Percentiles rank a stretch among this genome's conserved stretches.
Conservation (phyloP, 2,797 vertebrate species). For the Mus caroli region DNA sequence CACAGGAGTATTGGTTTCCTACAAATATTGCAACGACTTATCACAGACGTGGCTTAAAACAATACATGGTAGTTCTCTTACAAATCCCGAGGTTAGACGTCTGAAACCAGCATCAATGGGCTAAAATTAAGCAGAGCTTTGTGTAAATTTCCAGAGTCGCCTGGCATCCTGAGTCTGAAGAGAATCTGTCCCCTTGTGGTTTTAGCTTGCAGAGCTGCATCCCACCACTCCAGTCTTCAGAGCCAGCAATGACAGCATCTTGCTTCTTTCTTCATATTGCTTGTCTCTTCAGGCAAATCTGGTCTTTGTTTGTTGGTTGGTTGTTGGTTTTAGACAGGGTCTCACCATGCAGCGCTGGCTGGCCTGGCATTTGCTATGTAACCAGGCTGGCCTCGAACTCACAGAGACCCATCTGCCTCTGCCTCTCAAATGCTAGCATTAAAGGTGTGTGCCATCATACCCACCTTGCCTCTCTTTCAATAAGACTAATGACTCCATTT, state of each 20-base stretch:
- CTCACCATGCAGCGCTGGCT: not conserved
- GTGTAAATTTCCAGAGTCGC: not conserved
- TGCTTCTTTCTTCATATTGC: conserved; percentile 18
- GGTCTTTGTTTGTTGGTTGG: not conserved
- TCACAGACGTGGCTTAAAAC: conserved; percentile 29
- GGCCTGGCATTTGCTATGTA: not conserved
- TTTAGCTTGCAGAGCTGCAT: conserved; percentile 3
- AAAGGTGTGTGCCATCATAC: not conserved
- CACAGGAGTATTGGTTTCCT: not conserved
- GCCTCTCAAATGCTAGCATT: not conserved
- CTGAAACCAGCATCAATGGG: conserved; percentile 43
- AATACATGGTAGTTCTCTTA: conserved; percentile 25
- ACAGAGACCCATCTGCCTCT: not conserved
- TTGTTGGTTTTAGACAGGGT: not conserved
- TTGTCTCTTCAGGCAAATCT: conserved; percentile 36
- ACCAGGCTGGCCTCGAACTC: not conserved
- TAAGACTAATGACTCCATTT: conserved; percentile 55
- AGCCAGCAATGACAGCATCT: not conserved
- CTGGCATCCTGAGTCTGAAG: not conserved
- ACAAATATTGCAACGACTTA: conserved; percentile 16
- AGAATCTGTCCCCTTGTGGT: not conserved
- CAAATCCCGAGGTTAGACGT: not conserved
- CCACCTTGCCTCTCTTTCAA: not conserved
- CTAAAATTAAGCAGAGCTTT: conserved; percentile 36
- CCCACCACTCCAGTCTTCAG: not conserved